Evolutionary conservation across 1,140 invertebrate genomes (phyloP).

Genomic region (Achatina immaculata): DNA sequence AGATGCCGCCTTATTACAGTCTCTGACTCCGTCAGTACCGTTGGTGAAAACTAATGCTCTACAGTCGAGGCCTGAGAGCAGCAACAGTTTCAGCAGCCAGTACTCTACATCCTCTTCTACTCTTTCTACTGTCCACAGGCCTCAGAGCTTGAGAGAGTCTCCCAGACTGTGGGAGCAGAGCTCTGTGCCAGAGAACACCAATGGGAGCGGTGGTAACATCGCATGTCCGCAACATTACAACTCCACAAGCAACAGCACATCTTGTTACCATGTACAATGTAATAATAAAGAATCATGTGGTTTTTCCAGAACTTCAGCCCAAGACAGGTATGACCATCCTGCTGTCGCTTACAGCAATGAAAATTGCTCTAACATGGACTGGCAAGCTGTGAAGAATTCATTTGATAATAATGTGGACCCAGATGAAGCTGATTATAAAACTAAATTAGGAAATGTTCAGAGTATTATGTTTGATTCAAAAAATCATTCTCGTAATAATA

Average conservation of each 20-base stretch:
- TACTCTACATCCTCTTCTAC: constrained; percentile 63
- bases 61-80: constrained; percentile 59
- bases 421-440: constrained; percentile 15
- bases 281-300: too few relatives aligned
- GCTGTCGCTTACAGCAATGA: too few relatives aligned
- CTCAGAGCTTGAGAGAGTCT: constrained; percentile 37
- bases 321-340: too few relatives aligned
- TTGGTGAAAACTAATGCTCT: constrained; percentile 48
- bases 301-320: too few relatives aligned
- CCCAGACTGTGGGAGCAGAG: constrained; percentile 40
- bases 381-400: too few relatives aligned
- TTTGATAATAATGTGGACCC: background rate
- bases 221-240: constrained; percentile 35
- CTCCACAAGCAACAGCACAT: constrained; percentile 10
- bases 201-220: constrained; percentile 34
- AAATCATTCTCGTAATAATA: background rate
- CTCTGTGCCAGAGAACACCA: constrained; percentile 40
- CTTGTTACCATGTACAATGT: too few relatives aligned
- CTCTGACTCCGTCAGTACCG: constrained; percentile 32
- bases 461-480: constrained; percentile 16
- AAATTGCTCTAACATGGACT: too few relatives aligned
- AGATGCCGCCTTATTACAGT: background rate
- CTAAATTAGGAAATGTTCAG: constrained; percentile 17
- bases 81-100: constrained; percentile 60
- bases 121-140: constrained; percentile 58